phyloP scores from a whole-genome alignment of 2,888 invertebrate species.

The Dicycla oo region DNA sequence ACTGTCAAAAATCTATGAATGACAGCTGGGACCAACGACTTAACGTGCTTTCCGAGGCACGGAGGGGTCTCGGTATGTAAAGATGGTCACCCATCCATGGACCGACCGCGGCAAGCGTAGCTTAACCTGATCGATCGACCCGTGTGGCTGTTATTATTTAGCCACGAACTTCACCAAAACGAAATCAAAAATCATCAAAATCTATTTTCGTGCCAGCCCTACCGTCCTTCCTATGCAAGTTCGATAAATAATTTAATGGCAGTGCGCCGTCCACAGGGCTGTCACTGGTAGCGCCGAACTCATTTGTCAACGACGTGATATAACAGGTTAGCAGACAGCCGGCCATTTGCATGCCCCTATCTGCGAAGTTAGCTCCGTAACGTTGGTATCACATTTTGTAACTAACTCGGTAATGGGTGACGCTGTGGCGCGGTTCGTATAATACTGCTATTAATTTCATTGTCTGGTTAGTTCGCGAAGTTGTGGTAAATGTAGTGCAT shows the following conservation, averaged over 20 bases:
- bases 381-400: constrained; percentile 65
- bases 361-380: constrained; percentile 56
- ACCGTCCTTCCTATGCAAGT: constrained; percentile 52
- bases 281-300: constrained; percentile 74
- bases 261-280: constrained; percentile 67
- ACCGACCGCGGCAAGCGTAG: too few relatives aligned
- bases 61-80: too few relatives aligned
- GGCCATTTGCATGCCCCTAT: constrained; percentile 67
- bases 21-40: too few relatives aligned
- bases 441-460: constrained; percentile 49
- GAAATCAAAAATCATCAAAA: constrained; percentile 22
- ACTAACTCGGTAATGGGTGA: constrained; percentile 60
- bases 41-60: too few relatives aligned
- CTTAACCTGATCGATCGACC: too few relatives aligned
- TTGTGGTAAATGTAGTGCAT: constrained; percentile 25
- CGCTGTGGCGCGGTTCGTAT: constrained; percentile 29
- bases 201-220: constrained; percentile 38
- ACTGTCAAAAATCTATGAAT: too few relatives aligned
- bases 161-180: constrained; percentile 14
- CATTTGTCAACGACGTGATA: constrained; percentile 79
- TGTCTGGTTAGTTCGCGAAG: constrained; percentile 43
- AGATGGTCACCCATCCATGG: too few relatives aligned
- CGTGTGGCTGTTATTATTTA: too few relatives aligned
- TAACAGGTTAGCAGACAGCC: constrained; percentile 71
- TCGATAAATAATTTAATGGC: constrained; percentile 74